Evolutionary conservation across 2,797 vertebrate genomes (phyloP).

Genomic region (Melanotaenia maccullochi): DNA sequence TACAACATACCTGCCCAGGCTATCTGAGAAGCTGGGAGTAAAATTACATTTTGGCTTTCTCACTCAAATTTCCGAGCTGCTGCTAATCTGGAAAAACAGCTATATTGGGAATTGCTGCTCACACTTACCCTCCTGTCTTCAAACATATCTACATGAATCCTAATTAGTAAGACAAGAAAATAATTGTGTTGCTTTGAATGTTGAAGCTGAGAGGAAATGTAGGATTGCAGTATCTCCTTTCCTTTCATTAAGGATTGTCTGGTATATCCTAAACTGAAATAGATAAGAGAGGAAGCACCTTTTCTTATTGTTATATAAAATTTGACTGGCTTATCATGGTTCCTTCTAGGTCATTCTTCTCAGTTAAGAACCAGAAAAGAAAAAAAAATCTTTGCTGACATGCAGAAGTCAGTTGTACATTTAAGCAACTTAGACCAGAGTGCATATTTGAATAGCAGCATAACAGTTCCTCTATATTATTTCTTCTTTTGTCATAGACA

Average conservation of each 20-base stretch:
- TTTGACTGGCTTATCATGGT: neutral
- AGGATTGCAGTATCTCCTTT: neutral
- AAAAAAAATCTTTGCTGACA: neutral
- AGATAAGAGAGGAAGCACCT: neutral
- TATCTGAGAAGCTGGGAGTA: neutral
- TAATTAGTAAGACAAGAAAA: slow-evolving; percentile 2
- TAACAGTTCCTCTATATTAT: too few relatives aligned
- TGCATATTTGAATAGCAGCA: too few relatives aligned
- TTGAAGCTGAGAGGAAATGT: neutral
- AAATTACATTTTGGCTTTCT: neutral
- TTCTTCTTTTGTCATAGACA: too few relatives aligned
- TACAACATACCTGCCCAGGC: neutral
- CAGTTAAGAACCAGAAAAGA: too few relatives aligned
- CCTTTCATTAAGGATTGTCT: neutral
- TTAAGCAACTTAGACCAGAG: neutral
- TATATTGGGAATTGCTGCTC: neutral
- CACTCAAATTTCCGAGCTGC: neutral
- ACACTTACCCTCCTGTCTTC: neutral
- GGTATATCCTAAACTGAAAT: neutral
- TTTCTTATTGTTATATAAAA: neutral
- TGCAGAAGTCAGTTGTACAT: neutral
- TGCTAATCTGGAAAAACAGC: neutral
- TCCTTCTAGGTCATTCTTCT: neutral
- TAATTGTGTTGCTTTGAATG: slow-evolving; percentile 6
- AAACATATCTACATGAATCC: neutral